These are phyloP conservation scores for Heliconius congener DNA, from an alignment of 1,140 invertebrate species.

Conservation along the genomic window DNA sequence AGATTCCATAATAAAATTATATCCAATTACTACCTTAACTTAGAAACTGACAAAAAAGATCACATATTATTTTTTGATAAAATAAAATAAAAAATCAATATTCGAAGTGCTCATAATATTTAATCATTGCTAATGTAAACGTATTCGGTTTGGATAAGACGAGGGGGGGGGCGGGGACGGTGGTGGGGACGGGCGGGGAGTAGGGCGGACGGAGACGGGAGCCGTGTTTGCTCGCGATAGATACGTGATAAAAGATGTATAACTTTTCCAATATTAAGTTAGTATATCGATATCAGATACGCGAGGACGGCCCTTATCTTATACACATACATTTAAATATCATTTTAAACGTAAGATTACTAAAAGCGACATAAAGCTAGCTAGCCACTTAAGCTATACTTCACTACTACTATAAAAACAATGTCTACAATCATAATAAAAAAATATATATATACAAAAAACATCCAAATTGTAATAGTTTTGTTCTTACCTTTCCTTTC, in stretches of 20 bases:
- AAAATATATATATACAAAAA: background rate
- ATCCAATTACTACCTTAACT: background rate
- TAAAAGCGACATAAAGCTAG: constrained; percentile 29
- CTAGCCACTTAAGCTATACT: background rate
- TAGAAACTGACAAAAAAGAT: background rate
- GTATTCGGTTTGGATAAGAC: background rate
- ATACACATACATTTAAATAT: constrained; percentile 46
- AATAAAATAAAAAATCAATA: too few relatives aligned
- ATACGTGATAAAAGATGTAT: constrained; percentile 45
- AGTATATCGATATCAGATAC: constrained; percentile 36
- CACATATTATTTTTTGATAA: too few relatives aligned
- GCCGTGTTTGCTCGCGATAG: constrained; percentile 50
- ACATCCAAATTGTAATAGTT: background rate
- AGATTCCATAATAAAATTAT: too few relatives aligned
- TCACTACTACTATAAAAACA: background rate
- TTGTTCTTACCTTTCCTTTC: background rate
- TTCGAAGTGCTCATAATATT: background rate
- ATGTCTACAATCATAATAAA: background rate
- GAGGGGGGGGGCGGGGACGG: background rate
- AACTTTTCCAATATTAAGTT: constrained; percentile 43
- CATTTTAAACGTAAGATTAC: constrained; percentile 46
- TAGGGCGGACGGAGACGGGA: constrained; percentile 45
- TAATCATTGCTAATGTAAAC: background rate
- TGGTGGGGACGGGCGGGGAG: background rate
- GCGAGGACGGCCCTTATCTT: constrained; percentile 39